phyloP scores from a whole-genome alignment of 2,888 invertebrate species.

The Aphrophora alni region DNA sequence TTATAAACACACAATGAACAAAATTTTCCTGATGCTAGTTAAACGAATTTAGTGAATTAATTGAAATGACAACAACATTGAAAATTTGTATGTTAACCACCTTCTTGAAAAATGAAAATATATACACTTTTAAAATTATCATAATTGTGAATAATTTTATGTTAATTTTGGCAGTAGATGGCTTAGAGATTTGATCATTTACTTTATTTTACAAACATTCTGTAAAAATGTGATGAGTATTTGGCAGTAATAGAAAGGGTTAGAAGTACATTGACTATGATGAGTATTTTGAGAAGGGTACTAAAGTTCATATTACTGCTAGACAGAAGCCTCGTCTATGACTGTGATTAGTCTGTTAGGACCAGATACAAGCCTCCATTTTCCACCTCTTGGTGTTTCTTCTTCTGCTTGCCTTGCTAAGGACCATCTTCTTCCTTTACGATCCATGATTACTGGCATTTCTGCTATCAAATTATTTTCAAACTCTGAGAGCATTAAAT shows the following conservation, averaged over 20 bases:
- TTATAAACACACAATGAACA: too few species aligned
- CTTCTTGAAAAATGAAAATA: too few species aligned
- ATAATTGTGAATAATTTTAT: neutral
- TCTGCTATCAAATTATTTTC: conserved; percentile 84
- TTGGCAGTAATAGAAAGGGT: neutral
- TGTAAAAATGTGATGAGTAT: neutral
- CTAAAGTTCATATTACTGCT: conserved; percentile 39
- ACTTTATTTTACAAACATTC: too few species aligned
- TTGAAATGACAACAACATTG: too few species aligned
- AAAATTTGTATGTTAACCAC: too few species aligned
- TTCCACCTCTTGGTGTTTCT: conserved; percentile 53
- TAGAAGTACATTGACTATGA: conserved; percentile 3
- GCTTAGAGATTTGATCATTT: neutral
- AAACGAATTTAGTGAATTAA: too few species aligned
- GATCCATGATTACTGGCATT: conserved; percentile 74
- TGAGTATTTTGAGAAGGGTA: neutral
- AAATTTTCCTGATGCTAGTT: too few species aligned
- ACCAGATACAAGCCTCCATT: conserved; percentile 58
- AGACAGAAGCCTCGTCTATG: conserved; percentile 73
- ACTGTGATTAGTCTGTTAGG: conserved; percentile 74
- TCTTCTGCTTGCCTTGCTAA: conserved; percentile 62
- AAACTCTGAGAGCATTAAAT: conserved; percentile 84
- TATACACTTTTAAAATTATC: too few species aligned
- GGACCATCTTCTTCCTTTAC: conserved; percentile 75
- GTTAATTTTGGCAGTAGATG: neutral